These are phyloP conservation scores for Notocelia uddmanniana DNA, from an alignment of 2,888 invertebrate genomes.

Conservation along the genomic window DNA sequence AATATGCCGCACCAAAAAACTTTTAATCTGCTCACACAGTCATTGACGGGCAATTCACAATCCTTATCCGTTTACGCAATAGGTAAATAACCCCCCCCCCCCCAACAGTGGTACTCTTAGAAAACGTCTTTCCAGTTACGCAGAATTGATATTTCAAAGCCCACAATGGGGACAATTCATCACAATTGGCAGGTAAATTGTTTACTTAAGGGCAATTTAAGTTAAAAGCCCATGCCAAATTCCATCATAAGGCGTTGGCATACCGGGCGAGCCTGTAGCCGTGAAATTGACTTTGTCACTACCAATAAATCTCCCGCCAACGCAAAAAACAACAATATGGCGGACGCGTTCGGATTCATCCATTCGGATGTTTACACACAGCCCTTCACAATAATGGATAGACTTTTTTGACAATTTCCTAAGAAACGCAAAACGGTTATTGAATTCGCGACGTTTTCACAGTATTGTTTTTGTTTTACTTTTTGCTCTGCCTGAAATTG, in stretches of 20 bases:
- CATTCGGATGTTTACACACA: conserved; percentile 81
- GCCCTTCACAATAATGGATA: conserved; percentile 60
- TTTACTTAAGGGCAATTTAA: conserved; percentile 79
- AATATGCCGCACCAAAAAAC: conserved; percentile 3
- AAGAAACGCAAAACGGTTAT: conserved; percentile 58
- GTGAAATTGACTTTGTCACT: conserved; percentile 84
- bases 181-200: conserved; percentile 82
- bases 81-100: conserved; percentile 9
- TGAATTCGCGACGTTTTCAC: conserved; percentile 55
- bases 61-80: conserved; percentile 27
- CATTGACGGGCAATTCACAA: conserved; percentile 21
- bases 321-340: conserved; percentile 67
- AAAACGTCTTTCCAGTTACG: conserved; percentile 51
- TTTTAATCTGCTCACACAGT: conserved; percentile 15
- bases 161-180: conserved; percentile 70
- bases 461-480: conserved; percentile 49
- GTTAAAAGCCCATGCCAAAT: conserved; percentile 78
- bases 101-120: conserved; percentile 26
- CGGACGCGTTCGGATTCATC: conserved; percentile 66
- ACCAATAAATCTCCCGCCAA: conserved; percentile 78
- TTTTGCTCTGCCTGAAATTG: conserved; percentile 49
- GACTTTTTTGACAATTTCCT: conserved; percentile 63
- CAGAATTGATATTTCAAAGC: conserved; percentile 77
- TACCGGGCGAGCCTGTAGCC: conserved; percentile 70
- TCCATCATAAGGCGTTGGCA: conserved; percentile 69